Evolutionary conservation across 2,113 vertebrate species (phyloP).

Genomic region (Mobula birostris): DNA sequence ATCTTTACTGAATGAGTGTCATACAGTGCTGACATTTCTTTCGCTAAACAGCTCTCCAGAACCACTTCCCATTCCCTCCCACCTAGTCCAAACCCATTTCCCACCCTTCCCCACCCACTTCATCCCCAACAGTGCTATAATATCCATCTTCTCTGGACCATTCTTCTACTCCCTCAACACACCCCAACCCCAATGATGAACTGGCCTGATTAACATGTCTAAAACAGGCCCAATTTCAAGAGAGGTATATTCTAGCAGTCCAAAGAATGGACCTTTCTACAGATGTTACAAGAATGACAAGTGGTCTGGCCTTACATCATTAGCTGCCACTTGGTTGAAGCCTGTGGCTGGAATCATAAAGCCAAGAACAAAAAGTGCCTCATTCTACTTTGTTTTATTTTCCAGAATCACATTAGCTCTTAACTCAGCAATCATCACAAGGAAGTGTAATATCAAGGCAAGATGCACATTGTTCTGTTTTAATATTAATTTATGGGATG

Average conservation of each 20-base stretch:
- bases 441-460: not conserved
- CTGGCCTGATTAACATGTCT: too few relatives aligned
- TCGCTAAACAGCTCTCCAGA: not conserved
- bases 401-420: not conserved
- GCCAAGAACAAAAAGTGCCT: not conserved
- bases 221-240: too few relatives aligned
- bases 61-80: too few relatives aligned
- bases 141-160: too few relatives aligned
- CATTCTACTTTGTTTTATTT: not conserved
- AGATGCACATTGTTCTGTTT: not conserved
- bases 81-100: too few relatives aligned
- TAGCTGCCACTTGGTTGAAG: not conserved
- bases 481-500: not conserved
- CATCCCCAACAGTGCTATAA: too few relatives aligned
- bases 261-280: not conserved
- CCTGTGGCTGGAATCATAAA: not conserved
- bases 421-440: not conserved
- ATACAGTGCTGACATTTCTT: not conserved
- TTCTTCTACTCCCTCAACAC: too few relatives aligned
- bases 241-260: not conserved
- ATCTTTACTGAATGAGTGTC: not conserved
- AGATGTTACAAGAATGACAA: not conserved
- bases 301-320: not conserved
- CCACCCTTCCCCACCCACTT: too few relatives aligned
- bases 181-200: too few relatives aligned